Percentiles rank a stretch among this genome's conserved stretches.
Evolutionary conservation across 2,797 vertebrate species (phyloP).

Genomic region (Sebastes cheni): DNA sequence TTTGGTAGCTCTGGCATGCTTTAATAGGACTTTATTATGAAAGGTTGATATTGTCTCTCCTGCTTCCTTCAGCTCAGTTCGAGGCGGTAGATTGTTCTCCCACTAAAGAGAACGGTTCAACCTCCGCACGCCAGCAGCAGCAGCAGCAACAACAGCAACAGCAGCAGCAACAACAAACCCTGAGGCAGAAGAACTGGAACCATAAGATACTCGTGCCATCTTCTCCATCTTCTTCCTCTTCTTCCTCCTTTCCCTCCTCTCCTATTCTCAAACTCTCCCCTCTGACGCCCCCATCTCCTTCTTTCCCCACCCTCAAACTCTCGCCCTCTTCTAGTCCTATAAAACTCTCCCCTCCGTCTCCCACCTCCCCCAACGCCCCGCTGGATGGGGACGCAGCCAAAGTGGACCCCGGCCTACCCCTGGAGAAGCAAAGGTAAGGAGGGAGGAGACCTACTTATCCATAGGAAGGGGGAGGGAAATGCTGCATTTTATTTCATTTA

Average conservation of each 20-base stretch:
- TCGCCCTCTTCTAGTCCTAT: slow-evolving; percentile 55
- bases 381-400: slow-evolving; percentile 79
- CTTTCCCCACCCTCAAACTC: slow-evolving; percentile 59
- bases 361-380: slow-evolving; percentile 53
- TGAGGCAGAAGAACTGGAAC: slow-evolving; percentile 92
- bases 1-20: slow-evolving; percentile 40
- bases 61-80: slow-evolving; percentile 88
- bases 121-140: slow-evolving; percentile 52
- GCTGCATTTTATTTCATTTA: neutral
- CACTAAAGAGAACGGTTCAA: slow-evolving; percentile 82
- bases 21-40: slow-evolving; percentile 44
- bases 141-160: slow-evolving; percentile 40
- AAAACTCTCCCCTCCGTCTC: slow-evolving; percentile 65
- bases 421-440: slow-evolving; percentile 94
- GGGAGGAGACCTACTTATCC: neutral
- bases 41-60: slow-evolving; percentile 53
- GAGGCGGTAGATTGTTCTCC: slow-evolving; percentile 84
- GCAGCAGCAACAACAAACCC: slow-evolving; percentile 69
- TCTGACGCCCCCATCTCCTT: slow-evolving; percentile 59
- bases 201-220: slow-evolving; percentile 85
- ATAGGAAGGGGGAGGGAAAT: neutral
- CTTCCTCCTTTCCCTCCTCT: slow-evolving; percentile 70
- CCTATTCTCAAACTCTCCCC: slow-evolving; percentile 74
- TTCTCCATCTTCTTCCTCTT: slow-evolving; percentile 62
- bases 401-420: slow-evolving; percentile 87